phyloP scores from a whole-genome alignment of 2,113 vertebrate species.

The Pomatorhinus ruficollis region DNA sequence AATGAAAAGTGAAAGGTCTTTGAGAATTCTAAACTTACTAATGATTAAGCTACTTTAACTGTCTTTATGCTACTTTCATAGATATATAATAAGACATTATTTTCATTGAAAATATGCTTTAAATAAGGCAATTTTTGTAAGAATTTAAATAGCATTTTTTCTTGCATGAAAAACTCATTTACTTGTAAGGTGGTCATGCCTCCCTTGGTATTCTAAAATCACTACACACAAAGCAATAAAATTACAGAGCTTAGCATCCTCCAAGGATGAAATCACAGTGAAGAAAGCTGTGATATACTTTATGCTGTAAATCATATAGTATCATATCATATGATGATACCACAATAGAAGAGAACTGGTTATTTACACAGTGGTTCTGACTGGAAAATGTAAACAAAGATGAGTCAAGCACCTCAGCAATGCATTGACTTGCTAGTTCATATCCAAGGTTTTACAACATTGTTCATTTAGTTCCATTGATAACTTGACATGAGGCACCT shows the following conservation, averaged over 20 bases:
- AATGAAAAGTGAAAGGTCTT: constrained; percentile 8
- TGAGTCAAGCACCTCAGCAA: constrained; percentile 51
- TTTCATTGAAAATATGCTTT: constrained; percentile 62
- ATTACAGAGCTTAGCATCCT: constrained; percentile 53
- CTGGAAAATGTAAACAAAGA: constrained; percentile 70
- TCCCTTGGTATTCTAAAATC: constrained; percentile 10
- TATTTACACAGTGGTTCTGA: constrained; percentile 68
- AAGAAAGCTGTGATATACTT: constrained; percentile 57
- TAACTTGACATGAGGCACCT: constrained; percentile 37
- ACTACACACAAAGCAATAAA: constrained; percentile 47
- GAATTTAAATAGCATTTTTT: constrained; percentile 8
- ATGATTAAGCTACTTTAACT: constrained; percentile 4
- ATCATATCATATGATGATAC: constrained; percentile 33
- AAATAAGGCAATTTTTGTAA: constrained; percentile 63
- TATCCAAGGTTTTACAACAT: not conserved
- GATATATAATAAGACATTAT: constrained; percentile 44
- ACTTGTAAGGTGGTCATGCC: not conserved
- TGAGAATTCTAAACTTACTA: constrained; percentile 5
- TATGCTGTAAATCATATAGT: constrained; percentile 25
- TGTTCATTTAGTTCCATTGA: not conserved
- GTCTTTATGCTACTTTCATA: constrained; percentile 33
- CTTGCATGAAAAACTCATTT: not conserved
- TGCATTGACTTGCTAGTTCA: constrained; percentile 31
- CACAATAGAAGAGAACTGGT: constrained; percentile 31
- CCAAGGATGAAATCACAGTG: constrained; percentile 62